These are phyloP conservation scores for Gallinago nigripennis DNA, from an alignment of 2,797 vertebrate genomes.

Conservation along the genomic window DNA sequence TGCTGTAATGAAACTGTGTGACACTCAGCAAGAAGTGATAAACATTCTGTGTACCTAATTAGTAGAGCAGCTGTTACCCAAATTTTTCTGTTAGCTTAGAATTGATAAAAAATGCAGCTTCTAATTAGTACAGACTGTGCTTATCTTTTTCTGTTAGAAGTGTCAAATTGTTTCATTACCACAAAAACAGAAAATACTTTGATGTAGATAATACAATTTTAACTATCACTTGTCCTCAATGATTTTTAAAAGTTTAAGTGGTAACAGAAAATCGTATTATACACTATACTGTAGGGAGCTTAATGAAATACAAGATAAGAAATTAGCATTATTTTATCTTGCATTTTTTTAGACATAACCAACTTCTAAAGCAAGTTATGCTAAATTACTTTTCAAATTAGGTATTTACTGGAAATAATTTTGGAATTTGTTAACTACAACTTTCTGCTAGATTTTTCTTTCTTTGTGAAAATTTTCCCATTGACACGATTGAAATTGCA, in stretches of 20 bases:
- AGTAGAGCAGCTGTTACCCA: conserved; percentile 56
- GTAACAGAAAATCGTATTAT: not conserved
- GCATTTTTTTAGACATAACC: not conserved
- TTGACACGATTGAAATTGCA: not conserved
- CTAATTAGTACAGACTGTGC: conserved; percentile 42
- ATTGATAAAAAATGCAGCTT: conserved; percentile 38
- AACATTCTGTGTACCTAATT: conserved; percentile 51
- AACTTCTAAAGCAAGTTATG: not conserved
- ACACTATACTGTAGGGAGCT: not conserved
- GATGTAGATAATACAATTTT: conserved; percentile 10
- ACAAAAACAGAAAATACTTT: not conserved
- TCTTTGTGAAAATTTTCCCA: not conserved
- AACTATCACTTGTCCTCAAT: not conserved
- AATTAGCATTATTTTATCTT: not conserved
- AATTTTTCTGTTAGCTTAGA: conserved; percentile 18
- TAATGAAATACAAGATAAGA: not conserved
- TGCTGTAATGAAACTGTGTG: conserved; percentile 2
- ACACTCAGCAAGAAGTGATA: conserved; percentile 15
- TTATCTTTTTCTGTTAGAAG: conserved; percentile 29
- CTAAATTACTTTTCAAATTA: not conserved
- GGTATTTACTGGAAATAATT: not conserved
- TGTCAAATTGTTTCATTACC: conserved; percentile 46
- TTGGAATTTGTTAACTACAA: not conserved
- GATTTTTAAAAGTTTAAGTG: not conserved
- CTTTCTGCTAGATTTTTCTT: not conserved